Evolutionary conservation across 2,888 invertebrate species (phyloP).

Genomic region (Eupeodes luniger): DNA sequence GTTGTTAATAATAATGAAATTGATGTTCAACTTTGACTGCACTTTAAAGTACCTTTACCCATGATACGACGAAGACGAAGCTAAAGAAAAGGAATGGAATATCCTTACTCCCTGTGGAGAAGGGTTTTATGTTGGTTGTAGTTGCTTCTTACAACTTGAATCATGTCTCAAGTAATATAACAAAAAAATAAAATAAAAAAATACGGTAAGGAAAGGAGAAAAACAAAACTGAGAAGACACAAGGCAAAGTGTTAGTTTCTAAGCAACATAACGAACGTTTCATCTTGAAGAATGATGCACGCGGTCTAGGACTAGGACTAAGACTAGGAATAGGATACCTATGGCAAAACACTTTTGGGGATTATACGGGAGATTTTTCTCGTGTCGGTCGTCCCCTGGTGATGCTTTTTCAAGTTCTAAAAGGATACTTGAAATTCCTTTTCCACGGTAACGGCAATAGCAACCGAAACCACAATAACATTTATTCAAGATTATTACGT

Average conservation of each 20-base stretch:
- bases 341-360: slow-evolving; percentile 64
- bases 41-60: slow-evolving; percentile 60
- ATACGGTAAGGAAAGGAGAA: background rate
- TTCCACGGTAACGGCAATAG: slow-evolving; percentile 49
- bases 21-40: slow-evolving; percentile 69
- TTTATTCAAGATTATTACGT: slow-evolving; percentile 77
- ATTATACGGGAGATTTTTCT: slow-evolving; percentile 50
- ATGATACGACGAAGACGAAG: background rate
- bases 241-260: slow-evolving; percentile 68
- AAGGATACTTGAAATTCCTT: slow-evolving; percentile 65
- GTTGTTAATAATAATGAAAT: slow-evolving; percentile 65
- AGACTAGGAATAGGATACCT: slow-evolving; percentile 22
- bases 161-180: slow-evolving; percentile 56
- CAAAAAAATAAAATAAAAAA: background rate
- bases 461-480: slow-evolving; percentile 73
- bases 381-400: slow-evolving; percentile 18
- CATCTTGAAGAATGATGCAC: slow-evolving; percentile 40
- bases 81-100: slow-evolving; percentile 33
- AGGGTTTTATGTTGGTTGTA: slow-evolving; percentile 50
- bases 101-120: slow-evolving; percentile 68
- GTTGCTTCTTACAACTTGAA: slow-evolving; percentile 52
- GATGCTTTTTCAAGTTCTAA: slow-evolving; percentile 1
- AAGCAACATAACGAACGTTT: slow-evolving; percentile 59
- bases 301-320: slow-evolving; percentile 39
- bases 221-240: slow-evolving; percentile 9